These are phyloP conservation scores for Corythaixoides concolor DNA, from an alignment of 2,113 vertebrate genomes.

Conservation along the genomic window DNA sequence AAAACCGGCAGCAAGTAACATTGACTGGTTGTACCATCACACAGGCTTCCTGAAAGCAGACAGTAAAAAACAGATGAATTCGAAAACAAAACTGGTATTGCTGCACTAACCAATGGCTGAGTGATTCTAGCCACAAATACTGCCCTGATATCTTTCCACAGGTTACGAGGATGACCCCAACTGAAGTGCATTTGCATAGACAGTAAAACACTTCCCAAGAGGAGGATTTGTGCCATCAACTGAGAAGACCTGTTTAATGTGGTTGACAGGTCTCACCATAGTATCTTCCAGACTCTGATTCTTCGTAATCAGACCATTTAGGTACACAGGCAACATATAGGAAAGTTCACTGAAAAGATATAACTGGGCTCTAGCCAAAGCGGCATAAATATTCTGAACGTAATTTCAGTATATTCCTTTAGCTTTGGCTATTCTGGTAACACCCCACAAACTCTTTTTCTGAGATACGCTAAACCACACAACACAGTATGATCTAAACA, in stretches of 20 bases:
- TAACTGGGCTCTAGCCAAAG: neutral
- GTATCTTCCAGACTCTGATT: neutral
- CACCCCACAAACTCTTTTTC: neutral
- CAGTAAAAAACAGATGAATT: neutral
- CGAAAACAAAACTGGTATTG: neutral
- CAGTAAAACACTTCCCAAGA: neutral
- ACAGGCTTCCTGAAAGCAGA: slow-evolving; percentile 81
- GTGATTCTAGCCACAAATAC: neutral
- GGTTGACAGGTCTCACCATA: neutral
- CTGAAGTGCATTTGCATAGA: neutral
- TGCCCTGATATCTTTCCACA: neutral
- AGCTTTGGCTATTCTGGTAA: neutral
- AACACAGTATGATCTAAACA: neutral
- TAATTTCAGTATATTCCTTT: neutral
- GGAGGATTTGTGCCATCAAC: neutral
- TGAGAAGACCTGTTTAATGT: neutral
- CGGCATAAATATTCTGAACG: neutral
- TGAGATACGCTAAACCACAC: neutral
- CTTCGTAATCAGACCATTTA: neutral
- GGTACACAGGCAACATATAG: neutral
- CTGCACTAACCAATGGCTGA: neutral
- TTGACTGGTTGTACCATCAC: slow-evolving; percentile 61
- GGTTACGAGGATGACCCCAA: neutral
- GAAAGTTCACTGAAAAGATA: neutral
- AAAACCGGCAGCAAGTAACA: slow-evolving; percentile 87